Conservation (phyloP, 2,888 invertebrate species). For the Hartigia nigra region DNA sequence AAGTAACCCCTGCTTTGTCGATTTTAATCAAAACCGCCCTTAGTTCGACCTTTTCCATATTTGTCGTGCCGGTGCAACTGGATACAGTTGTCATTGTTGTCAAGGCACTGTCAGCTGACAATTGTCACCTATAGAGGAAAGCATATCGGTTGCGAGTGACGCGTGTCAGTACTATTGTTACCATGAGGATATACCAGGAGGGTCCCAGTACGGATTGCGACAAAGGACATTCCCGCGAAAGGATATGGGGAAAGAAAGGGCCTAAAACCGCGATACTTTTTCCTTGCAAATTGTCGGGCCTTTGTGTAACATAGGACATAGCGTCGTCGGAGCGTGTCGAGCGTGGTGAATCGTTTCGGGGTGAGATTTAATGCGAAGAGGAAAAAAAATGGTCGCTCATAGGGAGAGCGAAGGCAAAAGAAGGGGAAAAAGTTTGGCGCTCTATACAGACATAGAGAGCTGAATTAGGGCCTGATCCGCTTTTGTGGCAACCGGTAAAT, state of each 20-base stretch:
- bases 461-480: conserved; percentile 37
- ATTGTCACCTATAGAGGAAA: neutral
- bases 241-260: neutral
- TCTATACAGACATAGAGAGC: conserved; percentile 13
- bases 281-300: conserved; percentile 2
- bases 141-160: neutral
- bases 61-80: neutral
- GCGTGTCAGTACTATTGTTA: neutral
- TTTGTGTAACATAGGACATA: neutral
- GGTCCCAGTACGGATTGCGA: neutral
- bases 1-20: neutral
- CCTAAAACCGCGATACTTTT: neutral
- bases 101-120: neutral
- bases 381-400: neutral
- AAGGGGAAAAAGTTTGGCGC: conserved; percentile 11
- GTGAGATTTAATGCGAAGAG: conserved; percentile 40
- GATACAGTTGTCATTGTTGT: neutral
- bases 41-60: neutral
- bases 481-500: conserved; percentile 52
- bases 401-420: conserved; percentile 16
- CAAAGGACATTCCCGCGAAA: neutral
- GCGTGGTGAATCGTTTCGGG: conserved; percentile 39
- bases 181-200: neutral
- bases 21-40: neutral
- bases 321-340: conserved; percentile 25